phyloP scores from a whole-genome alignment of 2,888 invertebrate genomes.

The Ceraclea dissimilis region DNA sequence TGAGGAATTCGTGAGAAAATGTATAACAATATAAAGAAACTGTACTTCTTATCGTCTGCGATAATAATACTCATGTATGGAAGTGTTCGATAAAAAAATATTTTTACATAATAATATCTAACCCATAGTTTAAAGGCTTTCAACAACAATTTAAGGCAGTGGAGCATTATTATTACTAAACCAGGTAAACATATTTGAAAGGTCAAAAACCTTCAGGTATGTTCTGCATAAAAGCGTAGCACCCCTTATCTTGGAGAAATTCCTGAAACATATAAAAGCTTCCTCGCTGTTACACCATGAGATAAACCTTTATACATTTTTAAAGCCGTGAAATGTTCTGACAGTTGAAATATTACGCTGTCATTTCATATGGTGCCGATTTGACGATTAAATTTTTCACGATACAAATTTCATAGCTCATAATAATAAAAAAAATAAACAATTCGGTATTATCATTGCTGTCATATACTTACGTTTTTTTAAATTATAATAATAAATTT shows the following conservation, averaged over 20 bases:
- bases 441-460: too few relatives aligned
- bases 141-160: too few relatives aligned
- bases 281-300: conserved; percentile 6
- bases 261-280: conserved; percentile 5
- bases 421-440: too few relatives aligned
- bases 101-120: too few relatives aligned
- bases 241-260: neutral
- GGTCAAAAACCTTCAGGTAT: conserved; percentile 12
- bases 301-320: conserved; percentile 25
- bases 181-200: conserved; percentile 2
- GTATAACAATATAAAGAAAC: too few relatives aligned
- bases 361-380: conserved; percentile 14
- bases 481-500: too few relatives aligned
- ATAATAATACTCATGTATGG: too few relatives aligned
- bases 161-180: neutral
- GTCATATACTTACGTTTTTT: too few relatives aligned
- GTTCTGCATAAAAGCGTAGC: neutral
- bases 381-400: neutral
- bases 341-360: conserved; percentile 24
- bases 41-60: too few relatives aligned
- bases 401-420: neutral
- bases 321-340: conserved; percentile 19
- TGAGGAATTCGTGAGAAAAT: too few relatives aligned
- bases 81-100: too few relatives aligned
- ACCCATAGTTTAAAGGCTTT: too few relatives aligned